Conservation (phyloP, 2,888 invertebrate species). For the Entomobrya proxima region DNA sequence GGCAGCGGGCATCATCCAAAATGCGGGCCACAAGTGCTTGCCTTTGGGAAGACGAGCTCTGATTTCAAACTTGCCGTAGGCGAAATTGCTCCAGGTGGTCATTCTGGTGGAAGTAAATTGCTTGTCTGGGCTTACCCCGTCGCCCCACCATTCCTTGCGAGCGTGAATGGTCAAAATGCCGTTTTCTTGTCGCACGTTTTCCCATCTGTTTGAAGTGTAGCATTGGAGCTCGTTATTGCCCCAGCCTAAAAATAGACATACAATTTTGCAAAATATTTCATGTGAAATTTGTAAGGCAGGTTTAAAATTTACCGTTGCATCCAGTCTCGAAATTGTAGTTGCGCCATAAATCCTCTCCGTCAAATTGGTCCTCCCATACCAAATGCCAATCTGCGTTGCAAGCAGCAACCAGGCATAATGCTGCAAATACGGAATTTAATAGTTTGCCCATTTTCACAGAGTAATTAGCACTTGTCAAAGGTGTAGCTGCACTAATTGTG, state of each 20-base stretch:
- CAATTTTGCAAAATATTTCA: not conserved
- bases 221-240: constrained; percentile 70
- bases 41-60: constrained; percentile 65
- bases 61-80: constrained; percentile 66
- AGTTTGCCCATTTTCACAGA: too few relatives aligned
- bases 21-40: constrained; percentile 70
- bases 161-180: constrained; percentile 61
- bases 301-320: not conserved
- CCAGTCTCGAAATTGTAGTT: not conserved
- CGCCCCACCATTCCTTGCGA: constrained; percentile 49
- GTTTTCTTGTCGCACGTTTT: constrained; percentile 61
- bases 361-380: constrained; percentile 37
- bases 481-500: too few relatives aligned
- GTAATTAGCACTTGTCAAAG: too few relatives aligned
- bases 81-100: constrained; percentile 48
- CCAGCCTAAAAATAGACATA: not conserved
- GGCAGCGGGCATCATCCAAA: constrained; percentile 67
- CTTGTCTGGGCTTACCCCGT: constrained; percentile 1
- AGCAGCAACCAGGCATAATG: too few relatives aligned
- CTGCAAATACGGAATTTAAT: too few relatives aligned
- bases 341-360: not conserved
- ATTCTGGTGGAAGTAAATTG: constrained; percentile 67
- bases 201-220: constrained; percentile 61
- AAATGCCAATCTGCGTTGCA: too few relatives aligned
- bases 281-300: not conserved